Evolutionary conservation across 1,140 invertebrate species (phyloP).

Genomic region (Lasioglossum baleicum): DNA sequence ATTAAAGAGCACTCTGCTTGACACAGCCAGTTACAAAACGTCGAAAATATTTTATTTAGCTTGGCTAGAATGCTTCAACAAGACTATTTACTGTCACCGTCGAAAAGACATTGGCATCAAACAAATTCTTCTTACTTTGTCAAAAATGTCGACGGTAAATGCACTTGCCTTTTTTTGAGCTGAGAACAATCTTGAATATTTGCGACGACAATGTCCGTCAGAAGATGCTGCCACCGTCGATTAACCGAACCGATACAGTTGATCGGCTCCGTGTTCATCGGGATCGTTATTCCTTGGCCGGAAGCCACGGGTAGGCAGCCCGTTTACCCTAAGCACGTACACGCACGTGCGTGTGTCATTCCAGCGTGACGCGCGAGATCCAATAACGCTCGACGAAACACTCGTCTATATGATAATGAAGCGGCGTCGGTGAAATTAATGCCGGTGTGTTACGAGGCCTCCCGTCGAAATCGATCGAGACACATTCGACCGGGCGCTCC

Average conservation of each 20-base stretch:
- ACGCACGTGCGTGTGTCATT: constrained; percentile 67
- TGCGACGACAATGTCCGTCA: too few species aligned
- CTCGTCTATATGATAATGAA: constrained; percentile 76
- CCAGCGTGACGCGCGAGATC: constrained; percentile 60
- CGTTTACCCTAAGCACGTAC: constrained; percentile 68
- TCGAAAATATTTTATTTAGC: too few species aligned
- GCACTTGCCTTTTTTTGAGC: too few species aligned
- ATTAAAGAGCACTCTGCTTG: too few species aligned
- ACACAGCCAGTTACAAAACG: too few species aligned
- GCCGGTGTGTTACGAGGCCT: constrained; percentile 58
- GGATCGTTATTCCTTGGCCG: constrained; percentile 63
- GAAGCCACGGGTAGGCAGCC: constrained; percentile 57
- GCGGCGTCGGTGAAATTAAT: constrained; percentile 70
- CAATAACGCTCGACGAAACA: constrained; percentile 72
- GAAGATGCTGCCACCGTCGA: constrained; percentile 2
- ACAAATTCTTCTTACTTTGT: too few species aligned
- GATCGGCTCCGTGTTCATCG: constrained; percentile 11
- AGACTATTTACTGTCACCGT: too few species aligned
- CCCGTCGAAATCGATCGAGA: constrained; percentile 62
- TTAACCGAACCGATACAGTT: constrained; percentile 33
- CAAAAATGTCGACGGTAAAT: too few species aligned
- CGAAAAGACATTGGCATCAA: too few species aligned
- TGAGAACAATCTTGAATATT: too few species aligned
- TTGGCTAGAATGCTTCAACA: too few species aligned
- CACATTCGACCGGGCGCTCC: constrained; percentile 53